Evolutionary conservation across 2,888 invertebrate species (phyloP), one percentile per base, ranked within the genome.

Genomic region (Drosophila conformis): DNA sequence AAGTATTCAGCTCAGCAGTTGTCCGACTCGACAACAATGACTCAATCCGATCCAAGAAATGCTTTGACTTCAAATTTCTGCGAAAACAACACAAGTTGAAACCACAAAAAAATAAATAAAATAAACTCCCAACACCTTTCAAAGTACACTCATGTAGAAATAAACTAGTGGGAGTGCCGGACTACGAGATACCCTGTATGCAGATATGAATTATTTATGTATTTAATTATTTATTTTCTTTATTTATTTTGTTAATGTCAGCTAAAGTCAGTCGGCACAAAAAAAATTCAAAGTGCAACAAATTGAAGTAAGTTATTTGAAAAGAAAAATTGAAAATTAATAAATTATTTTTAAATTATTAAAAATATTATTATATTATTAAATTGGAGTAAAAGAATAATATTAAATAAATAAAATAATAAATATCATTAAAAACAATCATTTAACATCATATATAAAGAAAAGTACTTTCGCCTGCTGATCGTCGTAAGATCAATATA

Each of bases 21-120:
- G 35, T 42, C 15, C 15, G 42, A 63, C 78, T 57, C 59, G 60
- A 25, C 11, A 33, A 65, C 11, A 33, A 65, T 74, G 83, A 63
- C 73, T 73, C 76, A 80, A 82, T 76, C 70, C 57, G 54, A 56
- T 69, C 59, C 57, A 57, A 74, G 66, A 80, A 82, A 57, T 52
- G 57, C 46, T 82, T 51, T 66, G 53, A 71, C 74, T 54, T 21
- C 1, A 33, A 66, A 62, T 27, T 82, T 83, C 82, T 33, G 61
- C 68, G 86, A 83, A 82, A 80, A 66, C 68, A 67, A 63, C 54
- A 61, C 33, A 57, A 71, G 67, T 80, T 58, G 38, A 54, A 49
- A 15, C 25, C 15, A 8, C 25, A 15, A 8, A 25, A 48, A 33
- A 57, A 33, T 31, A 27, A n/a, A 46, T 46, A 46, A 15, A 46